phyloP scores from a whole-genome alignment of 2,888 invertebrate genomes.

The Drosophila cracens region DNA sequence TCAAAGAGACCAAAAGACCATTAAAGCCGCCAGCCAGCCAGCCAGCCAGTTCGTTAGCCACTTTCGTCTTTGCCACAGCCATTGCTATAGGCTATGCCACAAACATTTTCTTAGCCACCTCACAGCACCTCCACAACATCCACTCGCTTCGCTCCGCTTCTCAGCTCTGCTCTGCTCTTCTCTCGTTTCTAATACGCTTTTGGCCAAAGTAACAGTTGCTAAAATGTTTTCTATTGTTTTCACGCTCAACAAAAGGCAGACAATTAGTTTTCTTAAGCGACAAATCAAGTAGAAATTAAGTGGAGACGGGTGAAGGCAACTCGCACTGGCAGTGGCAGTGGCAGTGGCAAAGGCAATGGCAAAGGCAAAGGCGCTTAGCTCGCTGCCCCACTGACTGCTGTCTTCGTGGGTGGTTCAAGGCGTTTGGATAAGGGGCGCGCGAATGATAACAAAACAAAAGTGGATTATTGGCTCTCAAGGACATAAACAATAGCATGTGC shows the following conservation, averaged over 20 bases:
- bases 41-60: slow-evolving; percentile 56
- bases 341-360: neutral
- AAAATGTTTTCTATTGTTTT: slow-evolving; percentile 80
- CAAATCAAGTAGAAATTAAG: slow-evolving; percentile 81
- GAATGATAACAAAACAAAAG: slow-evolving; percentile 78
- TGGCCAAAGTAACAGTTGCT: slow-evolving; percentile 77
- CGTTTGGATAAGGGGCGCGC: slow-evolving; percentile 48
- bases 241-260: slow-evolving; percentile 81
- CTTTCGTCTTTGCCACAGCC: slow-evolving; percentile 58
- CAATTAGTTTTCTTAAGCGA: slow-evolving; percentile 83
- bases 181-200: slow-evolving; percentile 73
- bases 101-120: slow-evolving; percentile 12
- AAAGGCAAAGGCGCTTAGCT: slow-evolving; percentile 44
- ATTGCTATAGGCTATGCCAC: slow-evolving; percentile 33
- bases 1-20: slow-evolving; percentile 50
- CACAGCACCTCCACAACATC: neutral
- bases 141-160: neutral
- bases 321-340: neutral
- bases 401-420: slow-evolving; percentile 11
- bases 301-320: slow-evolving; percentile 56
- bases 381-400: slow-evolving; percentile 14
- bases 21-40: slow-evolving; percentile 53
- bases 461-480: slow-evolving; percentile 80
- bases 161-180: slow-evolving; percentile 11
- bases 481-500: slow-evolving; percentile 70